Evolutionary conservation across 2,888 invertebrate genomes (phyloP).

Genomic region (Schizaphis graminum): DNA sequence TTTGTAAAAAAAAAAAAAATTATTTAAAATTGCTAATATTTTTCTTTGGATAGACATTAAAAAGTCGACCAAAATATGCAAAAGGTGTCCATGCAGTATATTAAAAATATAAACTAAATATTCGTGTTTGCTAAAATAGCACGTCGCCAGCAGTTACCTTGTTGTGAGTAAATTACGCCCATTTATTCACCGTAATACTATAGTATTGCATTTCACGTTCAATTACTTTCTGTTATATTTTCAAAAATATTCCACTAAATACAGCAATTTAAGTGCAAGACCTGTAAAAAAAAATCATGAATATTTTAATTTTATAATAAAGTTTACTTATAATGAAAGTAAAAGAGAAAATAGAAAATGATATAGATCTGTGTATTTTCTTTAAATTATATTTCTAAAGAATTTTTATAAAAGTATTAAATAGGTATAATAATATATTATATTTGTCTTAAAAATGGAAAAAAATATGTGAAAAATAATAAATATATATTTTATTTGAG

Average conservation of each 20-base stretch:
- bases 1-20: not conserved
- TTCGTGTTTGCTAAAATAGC: not conserved
- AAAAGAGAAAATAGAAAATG: not conserved
- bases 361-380: not conserved
- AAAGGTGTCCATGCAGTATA: not conserved
- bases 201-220: constrained; percentile 5
- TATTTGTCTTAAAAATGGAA: no score
- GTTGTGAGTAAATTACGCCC: constrained; percentile 4
- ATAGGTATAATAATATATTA: not conserved
- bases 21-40: no score
- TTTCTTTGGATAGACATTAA: not conserved
- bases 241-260: not conserved
- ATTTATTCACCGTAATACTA: not conserved
- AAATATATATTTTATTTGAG: not conserved
- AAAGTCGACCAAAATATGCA: not conserved
- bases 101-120: not conserved
- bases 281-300: not conserved
- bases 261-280: constrained; percentile 3
- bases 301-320: constrained; percentile 2
- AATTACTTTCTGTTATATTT: constrained; percentile 2
- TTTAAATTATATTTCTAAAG: not conserved
- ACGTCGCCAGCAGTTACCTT: not conserved
- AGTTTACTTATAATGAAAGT: not conserved
- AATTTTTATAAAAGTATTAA: no score
- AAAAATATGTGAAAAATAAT: no score